Conservation (phyloP, 2,113 vertebrate genomes). For the Psammodynastes pulverulentus region DNA sequence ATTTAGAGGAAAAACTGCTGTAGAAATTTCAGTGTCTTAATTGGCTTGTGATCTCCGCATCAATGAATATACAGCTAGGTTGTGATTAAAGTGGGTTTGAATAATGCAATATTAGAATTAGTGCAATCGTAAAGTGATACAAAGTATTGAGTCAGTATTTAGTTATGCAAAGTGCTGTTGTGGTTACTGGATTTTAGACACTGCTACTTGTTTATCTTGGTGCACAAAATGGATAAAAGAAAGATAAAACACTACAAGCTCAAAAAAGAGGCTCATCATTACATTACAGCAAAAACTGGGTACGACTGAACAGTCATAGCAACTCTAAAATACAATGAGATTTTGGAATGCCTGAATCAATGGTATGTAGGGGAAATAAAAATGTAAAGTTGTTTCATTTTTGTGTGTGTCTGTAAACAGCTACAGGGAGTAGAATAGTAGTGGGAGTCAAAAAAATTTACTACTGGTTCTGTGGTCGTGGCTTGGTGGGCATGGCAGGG, state of each 20-base stretch:
- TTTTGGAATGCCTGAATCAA: not conserved
- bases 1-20: not conserved
- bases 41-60: not conserved
- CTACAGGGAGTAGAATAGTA: not conserved
- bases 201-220: not conserved
- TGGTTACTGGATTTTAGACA: not conserved
- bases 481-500: too few relatives aligned
- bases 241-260: not conserved
- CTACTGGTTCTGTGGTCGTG: too few relatives aligned
- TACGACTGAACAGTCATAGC: not conserved
- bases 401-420: not conserved
- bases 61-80: not conserved
- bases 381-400: not conserved
- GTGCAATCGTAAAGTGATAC: not conserved
- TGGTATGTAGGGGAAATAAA: not conserved
- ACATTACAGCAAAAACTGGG: not conserved
- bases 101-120: not conserved
- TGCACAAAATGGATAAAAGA: not conserved
- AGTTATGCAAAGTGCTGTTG: not conserved
- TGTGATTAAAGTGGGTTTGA: not conserved
- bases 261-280: not conserved
- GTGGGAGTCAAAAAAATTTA: too few relatives aligned
- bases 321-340: not conserved
- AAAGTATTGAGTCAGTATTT: not conserved
- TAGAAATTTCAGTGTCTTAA: not conserved